Evolutionary conservation across 2,113 vertebrate genomes (phyloP).

Genomic region (Pao palembangensis): DNA sequence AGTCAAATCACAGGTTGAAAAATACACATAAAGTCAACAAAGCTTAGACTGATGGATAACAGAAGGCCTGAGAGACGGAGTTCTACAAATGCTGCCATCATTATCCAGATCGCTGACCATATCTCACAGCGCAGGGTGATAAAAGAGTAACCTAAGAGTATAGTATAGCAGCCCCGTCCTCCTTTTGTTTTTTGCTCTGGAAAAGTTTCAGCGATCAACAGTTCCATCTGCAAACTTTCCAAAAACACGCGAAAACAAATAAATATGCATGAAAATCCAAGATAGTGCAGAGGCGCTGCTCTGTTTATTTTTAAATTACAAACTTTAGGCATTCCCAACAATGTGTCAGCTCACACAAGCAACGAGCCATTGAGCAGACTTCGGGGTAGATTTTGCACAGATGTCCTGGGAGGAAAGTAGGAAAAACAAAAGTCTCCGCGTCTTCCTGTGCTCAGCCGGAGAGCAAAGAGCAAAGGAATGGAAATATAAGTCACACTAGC

Average conservation of each 20-base stretch:
- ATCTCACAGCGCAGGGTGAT: too few relatives aligned
- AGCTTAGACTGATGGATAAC: not conserved
- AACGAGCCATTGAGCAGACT: constrained; percentile 1
- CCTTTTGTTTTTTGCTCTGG: not conserved
- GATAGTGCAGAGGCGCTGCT: not conserved
- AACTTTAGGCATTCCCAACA: not conserved
- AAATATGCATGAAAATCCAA: not conserved
- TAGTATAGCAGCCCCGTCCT: too few relatives aligned
- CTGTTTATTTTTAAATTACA: not conserved
- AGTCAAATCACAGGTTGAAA: not conserved
- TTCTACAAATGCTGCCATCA: too few relatives aligned
- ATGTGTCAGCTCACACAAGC: constrained; percentile 13
- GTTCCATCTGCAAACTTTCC: not conserved
- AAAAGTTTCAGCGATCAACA: not conserved
- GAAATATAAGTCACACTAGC: constrained; percentile 46
- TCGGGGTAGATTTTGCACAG: constrained; percentile 15
- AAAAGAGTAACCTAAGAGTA: too few relatives aligned
- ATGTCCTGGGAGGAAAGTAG: not conserved
- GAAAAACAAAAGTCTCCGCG: constrained; percentile 8
- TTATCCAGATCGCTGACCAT: too few relatives aligned
- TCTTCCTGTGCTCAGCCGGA: constrained; percentile 26
- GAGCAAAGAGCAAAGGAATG: constrained; percentile 21
- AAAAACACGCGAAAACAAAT: not conserved
- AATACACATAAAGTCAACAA: not conserved
- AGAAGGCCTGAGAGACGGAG: not conserved